A percentile compares a stretch with the other conserved stretches of the same genome.
Conservation (phyloP, 1,140 invertebrate genomes). For the Ruditapes philippinarum region DNA sequence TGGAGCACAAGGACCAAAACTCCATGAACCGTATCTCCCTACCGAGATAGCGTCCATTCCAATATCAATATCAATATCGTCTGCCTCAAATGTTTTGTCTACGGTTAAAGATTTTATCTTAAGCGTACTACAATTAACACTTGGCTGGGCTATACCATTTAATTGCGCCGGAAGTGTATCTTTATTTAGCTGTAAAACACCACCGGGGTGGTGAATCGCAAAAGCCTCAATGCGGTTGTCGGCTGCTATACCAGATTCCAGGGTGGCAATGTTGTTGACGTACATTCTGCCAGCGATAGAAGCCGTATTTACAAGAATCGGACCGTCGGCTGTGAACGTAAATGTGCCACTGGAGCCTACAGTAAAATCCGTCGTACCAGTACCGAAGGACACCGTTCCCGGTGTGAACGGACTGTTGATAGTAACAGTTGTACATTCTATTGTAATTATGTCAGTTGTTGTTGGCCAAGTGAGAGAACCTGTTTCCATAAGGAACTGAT, state of each 20-base stretch:
- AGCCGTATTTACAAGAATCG: constrained; percentile 69
- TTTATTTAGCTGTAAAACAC: constrained; percentile 67
- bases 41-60: constrained; percentile 69
- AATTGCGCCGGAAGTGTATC: constrained; percentile 30
- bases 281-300: constrained; percentile 73
- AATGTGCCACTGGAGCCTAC: constrained; percentile 70
- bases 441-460: constrained; percentile 61
- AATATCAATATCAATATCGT: constrained; percentile 49
- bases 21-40: constrained; percentile 55
- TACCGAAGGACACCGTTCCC: constrained; percentile 69
- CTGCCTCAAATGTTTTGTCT: constrained; percentile 65
- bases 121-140: constrained; percentile 64
- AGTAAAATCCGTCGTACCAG: constrained; percentile 49
- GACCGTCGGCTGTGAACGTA: constrained; percentile 66
- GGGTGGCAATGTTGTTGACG: constrained; percentile 69
- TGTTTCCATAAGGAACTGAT: constrained; percentile 69
- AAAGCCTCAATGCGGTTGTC: constrained; percentile 64
- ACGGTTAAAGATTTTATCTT: constrained; percentile 67
- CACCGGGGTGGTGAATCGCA: constrained; percentile 64
- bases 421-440: constrained; percentile 75
- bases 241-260: constrained; percentile 68
- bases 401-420: constrained; percentile 75
- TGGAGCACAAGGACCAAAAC: constrained; percentile 60
- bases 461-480: constrained; percentile 68
- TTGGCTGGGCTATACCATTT: constrained; percentile 1